Percentiles rank a stretch among this genome's conserved stretches.
phyloP scores from a whole-genome alignment of 2,113 vertebrate species.

The Pelmatolapia mariae region DNA sequence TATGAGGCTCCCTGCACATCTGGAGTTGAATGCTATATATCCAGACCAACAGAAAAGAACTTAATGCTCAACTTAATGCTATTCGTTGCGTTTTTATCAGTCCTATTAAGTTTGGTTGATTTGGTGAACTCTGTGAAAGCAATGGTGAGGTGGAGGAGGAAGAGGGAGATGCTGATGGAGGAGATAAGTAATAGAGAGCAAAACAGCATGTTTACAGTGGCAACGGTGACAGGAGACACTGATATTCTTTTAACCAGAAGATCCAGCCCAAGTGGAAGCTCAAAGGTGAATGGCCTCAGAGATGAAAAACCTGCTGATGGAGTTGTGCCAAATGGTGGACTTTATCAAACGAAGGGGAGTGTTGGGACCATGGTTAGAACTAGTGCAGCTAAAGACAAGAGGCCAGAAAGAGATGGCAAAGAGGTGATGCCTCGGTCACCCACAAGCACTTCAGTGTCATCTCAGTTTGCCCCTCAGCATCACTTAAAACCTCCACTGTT shows the following conservation, averaged over 20 bases:
- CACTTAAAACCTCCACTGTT: neutral
- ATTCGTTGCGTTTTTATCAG: neutral
- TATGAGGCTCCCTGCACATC: conserved; percentile 46
- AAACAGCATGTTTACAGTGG: neutral
- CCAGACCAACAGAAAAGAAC: conserved; percentile 41
- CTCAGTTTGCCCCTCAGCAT: neutral
- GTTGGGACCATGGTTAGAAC: neutral
- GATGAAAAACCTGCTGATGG: neutral
- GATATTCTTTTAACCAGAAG: neutral
- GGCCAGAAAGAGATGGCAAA: neutral
- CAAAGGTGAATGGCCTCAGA: neutral
- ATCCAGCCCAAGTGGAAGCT: neutral
- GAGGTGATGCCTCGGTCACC: rapidly evolving
- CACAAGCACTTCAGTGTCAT: neutral
- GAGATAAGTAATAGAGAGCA: conserved; percentile 31
- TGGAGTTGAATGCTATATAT: conserved; percentile 45
- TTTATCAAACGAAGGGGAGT: neutral
- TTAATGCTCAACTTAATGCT: conserved; percentile 41
- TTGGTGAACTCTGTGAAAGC: conserved; percentile 8
- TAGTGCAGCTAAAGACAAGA: neutral
- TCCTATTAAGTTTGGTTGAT: conserved; percentile 30
- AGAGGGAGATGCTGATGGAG: neutral
- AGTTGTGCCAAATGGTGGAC: neutral
- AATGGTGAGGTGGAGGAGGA: conserved; percentile 12
- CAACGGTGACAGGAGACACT: neutral